Evolutionary conservation across 2,113 vertebrate genomes (phyloP), one percentile per base, ranked within the genome.

Genomic region (Ahaetulla prasina): DNA sequence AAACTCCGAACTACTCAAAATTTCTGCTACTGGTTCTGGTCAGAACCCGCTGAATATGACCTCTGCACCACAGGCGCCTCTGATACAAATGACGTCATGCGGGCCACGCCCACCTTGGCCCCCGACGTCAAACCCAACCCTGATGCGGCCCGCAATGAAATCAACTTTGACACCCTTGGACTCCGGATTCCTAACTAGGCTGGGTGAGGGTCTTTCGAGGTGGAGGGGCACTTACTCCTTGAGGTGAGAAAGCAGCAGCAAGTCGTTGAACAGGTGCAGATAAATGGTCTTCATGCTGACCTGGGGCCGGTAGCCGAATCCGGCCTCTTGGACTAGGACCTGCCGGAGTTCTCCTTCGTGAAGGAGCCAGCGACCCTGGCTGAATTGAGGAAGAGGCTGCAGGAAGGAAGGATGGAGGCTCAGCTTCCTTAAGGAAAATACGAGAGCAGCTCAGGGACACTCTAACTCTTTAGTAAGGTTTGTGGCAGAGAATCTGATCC

Each of bases 231-330:
- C 96, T 93, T 96, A 98, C 98, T 96, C 97, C 91, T 96, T 97
- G 0, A 90, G 85, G 39, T 74, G 92, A 27, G 97, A 98, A 35
- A 97, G 90, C 49, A 98, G 94, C 94, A 98, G 63, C 12, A 98
- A 97, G 92, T 97, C 96, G 54, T 96, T 98, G 95, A 98, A 97
- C 90, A 98, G 96, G 50, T 97, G 97, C 27, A 98, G 94, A 93
- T 98, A 94, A 92, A 98, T 2, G 4, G 95, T 93, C 86, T 93
- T 95, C 89, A 96, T 96, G 3, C 96, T 94, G 30, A 96, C 94
- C 89, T 91, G 95, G 10, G 54, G 89, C 39, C 90, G 50, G 12
- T 95, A 94, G 52, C 89, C 94, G n/a, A 35, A n/a, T 9, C 43
- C 92, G 10, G 52, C 35, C 1, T 92, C 95, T n/a, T 95, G 94